These are phyloP conservation scores for Drosophila ironensis DNA, from an alignment of 1,140 invertebrate species.

Conservation along the genomic window DNA sequence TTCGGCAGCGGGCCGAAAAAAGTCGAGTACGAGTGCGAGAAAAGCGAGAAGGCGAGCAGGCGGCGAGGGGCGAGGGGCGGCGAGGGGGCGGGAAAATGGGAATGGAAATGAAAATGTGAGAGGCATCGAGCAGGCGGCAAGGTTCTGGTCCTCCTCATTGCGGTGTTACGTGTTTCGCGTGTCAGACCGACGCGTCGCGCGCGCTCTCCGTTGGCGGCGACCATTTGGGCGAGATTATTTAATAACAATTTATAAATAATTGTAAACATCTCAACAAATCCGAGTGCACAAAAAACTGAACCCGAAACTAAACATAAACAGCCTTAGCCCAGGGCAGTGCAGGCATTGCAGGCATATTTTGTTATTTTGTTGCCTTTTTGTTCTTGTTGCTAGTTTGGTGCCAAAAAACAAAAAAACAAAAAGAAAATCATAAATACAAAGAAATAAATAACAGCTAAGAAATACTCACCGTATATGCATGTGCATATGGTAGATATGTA, in stretches of 20 bases:
- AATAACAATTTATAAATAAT: slow-evolving; percentile 43
- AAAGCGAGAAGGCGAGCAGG: slow-evolving; percentile 15
- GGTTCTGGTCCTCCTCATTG: slow-evolving; percentile 68
- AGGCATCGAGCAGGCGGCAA: slow-evolving; percentile 7
- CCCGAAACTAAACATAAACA: slow-evolving; percentile 5
- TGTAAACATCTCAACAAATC: slow-evolving; percentile 10
- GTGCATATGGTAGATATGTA: slow-evolving; percentile 4
- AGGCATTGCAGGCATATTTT: slow-evolving; percentile 18
- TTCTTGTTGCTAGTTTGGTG: slow-evolving; percentile 14
- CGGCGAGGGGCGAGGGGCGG: background rate
- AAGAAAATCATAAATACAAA: background rate
- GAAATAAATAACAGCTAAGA: background rate
- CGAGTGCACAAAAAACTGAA: background rate
- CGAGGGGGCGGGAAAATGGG: background rate
- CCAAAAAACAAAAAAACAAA: slow-evolving; percentile 7
- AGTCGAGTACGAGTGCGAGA: slow-evolving; percentile 27
- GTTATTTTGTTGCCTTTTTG: slow-evolving; percentile 18
- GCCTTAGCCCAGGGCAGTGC: background rate
- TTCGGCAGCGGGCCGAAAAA: slow-evolving; percentile 46
- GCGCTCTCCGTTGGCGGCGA: slow-evolving; percentile 58
- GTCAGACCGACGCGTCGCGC: slow-evolving; percentile 76
- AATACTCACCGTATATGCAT: background rate
- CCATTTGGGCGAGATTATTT: slow-evolving; percentile 43
- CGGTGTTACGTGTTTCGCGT: slow-evolving; percentile 82
- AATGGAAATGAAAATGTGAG: slow-evolving; percentile 11